Evolutionary conservation across 2,888 invertebrate species (phyloP).

Genomic region (Atrina japonica): DNA sequence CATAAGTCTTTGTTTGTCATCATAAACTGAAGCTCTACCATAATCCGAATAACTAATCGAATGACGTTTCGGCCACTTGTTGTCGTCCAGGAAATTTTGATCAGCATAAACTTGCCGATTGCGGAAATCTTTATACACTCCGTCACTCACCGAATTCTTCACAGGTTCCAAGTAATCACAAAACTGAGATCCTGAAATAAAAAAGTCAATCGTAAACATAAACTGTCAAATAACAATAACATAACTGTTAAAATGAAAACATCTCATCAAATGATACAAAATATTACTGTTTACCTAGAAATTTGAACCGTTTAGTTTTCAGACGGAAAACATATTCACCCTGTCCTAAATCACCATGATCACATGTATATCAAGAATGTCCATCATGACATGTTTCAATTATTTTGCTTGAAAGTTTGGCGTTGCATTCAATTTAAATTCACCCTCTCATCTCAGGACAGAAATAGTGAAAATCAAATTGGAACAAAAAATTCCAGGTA

Average conservation of each 20-base stretch:
- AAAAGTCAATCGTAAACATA: conserved; percentile 5
- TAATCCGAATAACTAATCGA: conserved; percentile 74
- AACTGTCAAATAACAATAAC: conserved; percentile 3
- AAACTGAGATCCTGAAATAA: conserved; percentile 53
- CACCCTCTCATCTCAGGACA: too few species aligned
- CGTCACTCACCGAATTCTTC: conserved; percentile 52
- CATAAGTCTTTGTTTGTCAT: conserved; percentile 62
- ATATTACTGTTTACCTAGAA: too few species aligned
- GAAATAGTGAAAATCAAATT: too few species aligned
- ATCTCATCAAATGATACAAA: background rate
- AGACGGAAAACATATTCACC: too few species aligned
- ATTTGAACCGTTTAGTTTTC: too few species aligned
- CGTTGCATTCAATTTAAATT: too few species aligned
- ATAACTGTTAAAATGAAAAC: background rate
- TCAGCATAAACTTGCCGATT: conserved; percentile 51
- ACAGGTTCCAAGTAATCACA: conserved; percentile 59
- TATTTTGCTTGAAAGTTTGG: too few species aligned
- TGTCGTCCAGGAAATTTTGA: conserved; percentile 59
- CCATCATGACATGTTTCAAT: too few species aligned
- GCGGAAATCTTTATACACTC: conserved; percentile 55
- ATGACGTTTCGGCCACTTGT: conserved; percentile 69
- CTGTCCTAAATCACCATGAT: too few species aligned
- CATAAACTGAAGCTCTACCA: conserved; percentile 58
- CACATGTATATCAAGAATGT: too few species aligned
- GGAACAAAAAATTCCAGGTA: too few species aligned